Base-by-base conservation (phyloP, 2,797 vertebrate genomes). In the Chaenodraco wilsoni region DNA sequence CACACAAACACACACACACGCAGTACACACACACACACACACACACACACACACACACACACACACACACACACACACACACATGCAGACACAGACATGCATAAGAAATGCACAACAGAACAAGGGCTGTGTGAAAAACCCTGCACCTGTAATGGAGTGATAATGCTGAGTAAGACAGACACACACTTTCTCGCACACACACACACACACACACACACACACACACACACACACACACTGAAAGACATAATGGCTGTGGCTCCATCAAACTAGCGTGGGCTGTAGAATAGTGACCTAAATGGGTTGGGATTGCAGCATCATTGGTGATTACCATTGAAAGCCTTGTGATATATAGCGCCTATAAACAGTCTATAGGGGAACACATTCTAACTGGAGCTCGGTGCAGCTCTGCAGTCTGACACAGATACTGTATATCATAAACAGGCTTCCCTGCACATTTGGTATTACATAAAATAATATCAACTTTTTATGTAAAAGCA, bases 81-180 rank as follows among this genome's bases (percentile, higher is more conserved):
- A 62, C 37, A 69, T 40, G 33, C 51, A 82, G 51, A 63, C 77
- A 72, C 61, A 68, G 17, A 9, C 68, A 64, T 79, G 74, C 71
- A 82, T 59, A 82, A 79, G 79, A 83, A 72, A 61, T 15, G 8
- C 57, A 73, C 74, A 86, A 81, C 76, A 70, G 65, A 76, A 76
- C 12, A 5, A 78, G 59, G 48, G 10, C 50, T 62, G 60, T 65
- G 78, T 73, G 71, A 71, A 74, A 76, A 85, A 76, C 19, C 68
- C 63, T 74, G 84, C 85, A 91, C 88, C 87, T 92, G 89, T 88
- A 91, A 90, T 89, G 72, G 76, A 88, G 84, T 75, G 85, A 89
- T 91, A 91, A 83, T 89, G 89, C 92, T 92, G 90, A 91, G 78
- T 91, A 88, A 87, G 89, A 91, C 71, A 55, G 56, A 83, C 63